A percentile compares a stretch with the other conserved stretches of the same genome.
These are phyloP conservation scores for Psix sp. DNA, from an alignment of 1,140 invertebrate genomes.

Conservation along the genomic window DNA sequence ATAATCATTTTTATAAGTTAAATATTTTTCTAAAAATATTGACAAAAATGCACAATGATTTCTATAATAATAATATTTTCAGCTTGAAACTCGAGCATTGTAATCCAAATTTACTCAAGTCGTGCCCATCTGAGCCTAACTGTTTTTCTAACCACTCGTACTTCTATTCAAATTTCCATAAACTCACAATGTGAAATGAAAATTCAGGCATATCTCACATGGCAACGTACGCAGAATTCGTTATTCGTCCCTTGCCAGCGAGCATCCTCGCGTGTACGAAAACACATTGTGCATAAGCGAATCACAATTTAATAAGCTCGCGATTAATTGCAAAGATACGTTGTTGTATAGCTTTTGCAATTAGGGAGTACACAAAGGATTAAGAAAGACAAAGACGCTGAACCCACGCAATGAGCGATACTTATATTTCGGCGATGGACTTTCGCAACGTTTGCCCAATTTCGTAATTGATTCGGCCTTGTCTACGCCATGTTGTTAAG, in stretches of 20 bases:
- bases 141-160: constrained; percentile 4
- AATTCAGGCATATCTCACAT: constrained; percentile 5
- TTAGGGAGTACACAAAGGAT: constrained; percentile 25
- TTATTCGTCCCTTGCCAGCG: constrained; percentile 8
- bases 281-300: constrained; percentile 34
- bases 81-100: too few relatives aligned
- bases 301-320: constrained; percentile 44
- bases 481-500: not conserved
- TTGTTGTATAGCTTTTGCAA: constrained; percentile 20
- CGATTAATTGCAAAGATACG: constrained; percentile 43
- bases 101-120: too few relatives aligned
- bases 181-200: constrained; percentile 31
- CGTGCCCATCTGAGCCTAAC: not conserved
- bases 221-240: constrained; percentile 17
- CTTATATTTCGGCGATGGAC: constrained; percentile 19
- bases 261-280: constrained; percentile 42
- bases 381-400: constrained; percentile 29
- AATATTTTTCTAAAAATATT: too few relatives aligned
- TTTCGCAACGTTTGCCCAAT: not conserved
- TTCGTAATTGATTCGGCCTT: not conserved
- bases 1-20: too few relatives aligned
- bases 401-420: constrained; percentile 24
- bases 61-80: too few relatives aligned
- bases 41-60: too few relatives aligned
- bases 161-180: constrained; percentile 13